phyloP scores from a whole-genome alignment of 2,888 invertebrate species.

The Eulithis testata region DNA sequence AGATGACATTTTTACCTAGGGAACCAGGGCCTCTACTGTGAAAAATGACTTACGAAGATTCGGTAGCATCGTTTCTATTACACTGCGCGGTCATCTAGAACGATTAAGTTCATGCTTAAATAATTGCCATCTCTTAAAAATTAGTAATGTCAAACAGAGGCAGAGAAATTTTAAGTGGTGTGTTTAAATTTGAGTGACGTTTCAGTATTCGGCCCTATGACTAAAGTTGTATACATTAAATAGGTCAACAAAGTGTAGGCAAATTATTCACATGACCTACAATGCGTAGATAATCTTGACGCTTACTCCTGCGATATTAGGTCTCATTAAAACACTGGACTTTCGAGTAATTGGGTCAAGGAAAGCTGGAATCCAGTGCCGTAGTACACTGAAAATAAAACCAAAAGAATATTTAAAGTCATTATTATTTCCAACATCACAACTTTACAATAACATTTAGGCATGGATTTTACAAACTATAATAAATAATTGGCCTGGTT shows the following conservation, averaged over 20 bases:
- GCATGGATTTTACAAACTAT: slow-evolving; percentile 14
- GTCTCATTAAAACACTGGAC: slow-evolving; percentile 67
- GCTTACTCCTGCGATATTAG: slow-evolving; percentile 61
- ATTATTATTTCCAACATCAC: slow-evolving; percentile 32
- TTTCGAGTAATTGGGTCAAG: slow-evolving; percentile 52
- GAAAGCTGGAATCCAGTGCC: slow-evolving; percentile 74
- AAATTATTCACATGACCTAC: slow-evolving; percentile 65
- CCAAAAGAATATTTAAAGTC: slow-evolving; percentile 39
- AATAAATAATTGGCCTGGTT: slow-evolving; percentile 13
- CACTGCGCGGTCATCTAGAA: too few species aligned
- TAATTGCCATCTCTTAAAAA: too few species aligned
- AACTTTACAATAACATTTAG: slow-evolving; percentile 9
- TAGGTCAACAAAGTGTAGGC: slow-evolving; percentile 54
- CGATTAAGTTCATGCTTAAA: too few species aligned
- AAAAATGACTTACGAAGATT: too few species aligned
- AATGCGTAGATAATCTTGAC: slow-evolving; percentile 63
- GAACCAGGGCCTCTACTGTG: too few species aligned
- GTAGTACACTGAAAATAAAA: slow-evolving; percentile 72
- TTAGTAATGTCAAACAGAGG: too few species aligned
- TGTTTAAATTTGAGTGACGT: too few species aligned
- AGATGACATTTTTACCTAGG: too few species aligned
- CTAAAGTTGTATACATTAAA: slow-evolving; percentile 47
- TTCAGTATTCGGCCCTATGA: slow-evolving; percentile 30
- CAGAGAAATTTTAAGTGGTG: too few species aligned
- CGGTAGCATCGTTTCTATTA: too few species aligned